Evolutionary conservation across 2,797 vertebrate genomes (phyloP), one percentile per base, ranked within the genome.

Genomic region (Pempheris klunzingeri): DNA sequence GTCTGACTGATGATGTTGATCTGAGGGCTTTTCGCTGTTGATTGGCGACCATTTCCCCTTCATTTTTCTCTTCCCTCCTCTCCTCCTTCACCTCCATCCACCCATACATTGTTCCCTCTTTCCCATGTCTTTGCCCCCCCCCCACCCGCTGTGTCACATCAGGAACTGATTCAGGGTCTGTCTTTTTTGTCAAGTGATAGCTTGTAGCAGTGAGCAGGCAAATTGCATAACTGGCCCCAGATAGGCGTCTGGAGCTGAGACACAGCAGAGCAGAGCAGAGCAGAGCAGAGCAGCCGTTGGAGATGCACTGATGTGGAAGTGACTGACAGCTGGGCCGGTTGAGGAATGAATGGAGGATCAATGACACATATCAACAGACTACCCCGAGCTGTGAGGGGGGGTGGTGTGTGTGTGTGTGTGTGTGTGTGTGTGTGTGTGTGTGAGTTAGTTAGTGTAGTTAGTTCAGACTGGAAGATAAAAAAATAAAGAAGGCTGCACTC

Each of bases 321-420:
- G 90, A 80, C 70, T 84, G 88, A 87, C 90, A 91, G 88, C 84
- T 88, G 77, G 81, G 71, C 54, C 7, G 53, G 61, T 83, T 78
- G 1, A 86, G 79, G 80, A 85, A 80, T 90, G 73, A 82, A 88
- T 82, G 77, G 86, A 84, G 75, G 85, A 90, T 92, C 88, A 92
- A 90, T 92, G 88, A 74, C 86, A 92, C 64, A 80, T 77, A 86
- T 83, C 77, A 90, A 81, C 88, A 91, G 82, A 88, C 76, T 84
- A 67, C 65, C 82, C 44, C 7, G 39, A 67, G 54, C 66, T 57
- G 58, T 5, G 17, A 12, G 44, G 3, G 43, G 24, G 32, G 28
- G 41, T 24, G 66, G 28, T 12, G 17, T 57, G 28, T 14, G 46
- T 28, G 39, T 47, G 28, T 15, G 46, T 6, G 10, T 30, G 30